These are phyloP conservation scores for Dromas ardeola DNA, from an alignment of 2,113 vertebrate genomes.

Conservation along the genomic window DNA sequence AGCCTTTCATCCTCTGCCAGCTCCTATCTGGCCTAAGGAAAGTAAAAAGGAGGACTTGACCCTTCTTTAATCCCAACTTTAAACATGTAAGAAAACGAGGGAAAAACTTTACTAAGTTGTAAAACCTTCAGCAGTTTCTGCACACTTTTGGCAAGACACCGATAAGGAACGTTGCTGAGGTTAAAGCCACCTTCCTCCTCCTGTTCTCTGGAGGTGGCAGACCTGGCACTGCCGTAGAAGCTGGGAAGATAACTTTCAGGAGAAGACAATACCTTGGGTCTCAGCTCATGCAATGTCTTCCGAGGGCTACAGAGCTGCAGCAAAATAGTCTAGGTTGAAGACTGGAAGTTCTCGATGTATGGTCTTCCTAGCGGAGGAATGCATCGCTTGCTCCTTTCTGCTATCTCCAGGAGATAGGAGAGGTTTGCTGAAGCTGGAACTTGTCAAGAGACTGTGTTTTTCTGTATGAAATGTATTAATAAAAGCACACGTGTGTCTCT, in stretches of 20 bases:
- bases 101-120: background rate
- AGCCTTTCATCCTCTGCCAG: conserved; percentile 11
- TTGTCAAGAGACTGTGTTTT: background rate
- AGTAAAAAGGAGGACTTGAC: background rate
- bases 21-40: background rate
- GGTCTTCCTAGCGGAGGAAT: background rate
- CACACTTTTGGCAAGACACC: background rate
- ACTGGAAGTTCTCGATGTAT: background rate
- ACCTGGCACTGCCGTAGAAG: background rate
- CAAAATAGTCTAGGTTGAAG: background rate
- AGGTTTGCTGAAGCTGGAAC: background rate
- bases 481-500: background rate
- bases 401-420: background rate
- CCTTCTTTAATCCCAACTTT: conserved; percentile 16
- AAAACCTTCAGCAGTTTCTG: background rate
- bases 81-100: background rate
- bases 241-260: background rate
- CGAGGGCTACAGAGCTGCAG: background rate
- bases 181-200: background rate
- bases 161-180: background rate
- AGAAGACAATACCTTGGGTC: background rate
- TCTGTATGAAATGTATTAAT: background rate
- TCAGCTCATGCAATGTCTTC: background rate
- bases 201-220: background rate
- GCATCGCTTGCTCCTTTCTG: background rate